These are phyloP conservation scores for Istiophorus platypterus DNA, from an alignment of 2,113 vertebrate genomes.

Conservation along the genomic window DNA sequence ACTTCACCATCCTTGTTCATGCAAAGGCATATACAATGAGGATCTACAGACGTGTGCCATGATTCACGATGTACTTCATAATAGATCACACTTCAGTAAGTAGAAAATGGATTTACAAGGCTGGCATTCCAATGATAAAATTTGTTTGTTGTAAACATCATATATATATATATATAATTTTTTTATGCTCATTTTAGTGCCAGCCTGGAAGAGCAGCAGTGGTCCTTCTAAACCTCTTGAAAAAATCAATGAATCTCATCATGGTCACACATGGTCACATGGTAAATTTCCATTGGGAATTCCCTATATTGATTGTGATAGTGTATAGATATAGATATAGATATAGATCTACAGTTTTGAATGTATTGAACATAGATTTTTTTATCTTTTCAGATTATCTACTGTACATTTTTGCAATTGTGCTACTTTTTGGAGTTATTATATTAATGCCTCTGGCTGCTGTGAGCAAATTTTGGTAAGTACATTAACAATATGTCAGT, in stretches of 20 bases:
- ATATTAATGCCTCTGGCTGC: slow-evolving; percentile 83
- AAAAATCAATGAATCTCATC: slow-evolving; percentile 11
- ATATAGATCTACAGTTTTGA: not conserved
- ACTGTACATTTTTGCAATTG: slow-evolving; percentile 78
- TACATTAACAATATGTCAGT: not conserved
- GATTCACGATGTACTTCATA: slow-evolving; percentile 87
- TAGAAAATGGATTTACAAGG: slow-evolving; percentile 21
- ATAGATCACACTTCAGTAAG: slow-evolving; percentile 88
- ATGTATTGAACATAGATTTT: not conserved
- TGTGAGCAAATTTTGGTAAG: slow-evolving; percentile 87
- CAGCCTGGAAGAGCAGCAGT: slow-evolving; percentile 14
- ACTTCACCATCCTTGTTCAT: slow-evolving; percentile 87
- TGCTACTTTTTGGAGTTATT: slow-evolving; percentile 81
- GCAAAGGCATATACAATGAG: slow-evolving; percentile 60
- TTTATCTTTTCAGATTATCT: slow-evolving; percentile 84
- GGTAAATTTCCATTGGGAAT: slow-evolving; percentile 56
- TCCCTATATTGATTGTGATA: too few species aligned
- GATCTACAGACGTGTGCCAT: slow-evolving; percentile 82
- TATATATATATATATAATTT: too few species aligned
- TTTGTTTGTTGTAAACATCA: not conserved
- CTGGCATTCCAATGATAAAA: not conserved
- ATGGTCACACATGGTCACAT: slow-evolving; percentile 27
- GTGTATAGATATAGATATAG: not conserved
- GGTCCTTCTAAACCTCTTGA: slow-evolving; percentile 32
- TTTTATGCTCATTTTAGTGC: slow-evolving; percentile 53